Conservation (phyloP, 2,113 vertebrate genomes). For the Pterophyllum scalare region DNA sequence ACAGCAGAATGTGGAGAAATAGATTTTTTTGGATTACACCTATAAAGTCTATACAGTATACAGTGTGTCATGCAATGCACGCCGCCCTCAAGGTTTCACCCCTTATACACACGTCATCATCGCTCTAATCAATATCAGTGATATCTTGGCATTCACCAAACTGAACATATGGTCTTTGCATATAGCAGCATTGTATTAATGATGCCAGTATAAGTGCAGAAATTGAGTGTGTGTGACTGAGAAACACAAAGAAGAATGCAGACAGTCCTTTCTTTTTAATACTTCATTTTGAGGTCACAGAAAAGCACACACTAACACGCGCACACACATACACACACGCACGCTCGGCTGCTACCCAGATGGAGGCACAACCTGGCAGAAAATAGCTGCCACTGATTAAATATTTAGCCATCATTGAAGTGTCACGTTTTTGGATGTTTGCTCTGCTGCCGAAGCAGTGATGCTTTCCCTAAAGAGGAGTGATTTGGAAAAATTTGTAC, state of each 20-base stretch:
- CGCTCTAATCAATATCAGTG: conserved; percentile 55
- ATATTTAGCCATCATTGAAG: conserved; percentile 68
- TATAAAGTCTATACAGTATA: conserved; percentile 13
- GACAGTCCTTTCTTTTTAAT: conserved; percentile 51
- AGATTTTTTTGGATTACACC: conserved; percentile 1
- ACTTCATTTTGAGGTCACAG: conserved; percentile 56
- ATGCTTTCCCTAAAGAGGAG: conserved; percentile 27
- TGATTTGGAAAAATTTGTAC: conserved; percentile 27
- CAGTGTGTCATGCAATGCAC: conserved; percentile 34
- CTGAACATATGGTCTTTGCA: conserved; percentile 62
- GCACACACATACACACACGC: conserved; percentile 29
- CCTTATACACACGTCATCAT: conserved; percentile 63
- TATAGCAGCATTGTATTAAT: conserved; percentile 16
- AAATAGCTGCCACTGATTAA: conserved; percentile 63
- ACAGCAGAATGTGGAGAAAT: conserved; percentile 10
- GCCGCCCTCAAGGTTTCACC: conserved; percentile 26
- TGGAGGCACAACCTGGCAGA: conserved; percentile 70
- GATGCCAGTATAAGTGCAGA: conserved; percentile 33
- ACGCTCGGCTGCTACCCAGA: conserved; percentile 65
- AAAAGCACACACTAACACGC: conserved; percentile 28
- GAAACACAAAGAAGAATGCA: conserved; percentile 45
- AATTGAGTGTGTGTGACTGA: conserved; percentile 40
- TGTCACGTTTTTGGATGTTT: conserved; percentile 52
- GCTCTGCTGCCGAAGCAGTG: conserved; percentile 29
- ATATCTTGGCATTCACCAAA: conserved; percentile 50